These are phyloP conservation scores for Poecile montanus DNA, from an alignment of 2,797 vertebrate species.

Conservation along the genomic window DNA sequence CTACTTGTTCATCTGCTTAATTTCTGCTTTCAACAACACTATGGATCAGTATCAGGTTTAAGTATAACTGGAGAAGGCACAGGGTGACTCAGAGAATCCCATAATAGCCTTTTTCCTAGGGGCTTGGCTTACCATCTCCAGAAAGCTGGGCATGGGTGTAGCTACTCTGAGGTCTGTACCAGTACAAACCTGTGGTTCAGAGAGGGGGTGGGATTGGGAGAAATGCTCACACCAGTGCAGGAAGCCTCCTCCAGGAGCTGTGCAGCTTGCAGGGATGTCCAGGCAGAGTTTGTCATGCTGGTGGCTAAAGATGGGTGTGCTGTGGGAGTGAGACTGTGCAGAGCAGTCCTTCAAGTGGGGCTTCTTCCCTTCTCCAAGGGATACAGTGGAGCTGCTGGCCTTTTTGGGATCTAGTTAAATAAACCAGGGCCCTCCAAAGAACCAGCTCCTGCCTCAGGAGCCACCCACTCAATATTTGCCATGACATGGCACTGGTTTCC, in stretches of 20 bases:
- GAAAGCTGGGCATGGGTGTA: background rate
- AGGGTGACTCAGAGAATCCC: conserved; percentile 29
- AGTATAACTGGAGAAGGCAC: conserved; percentile 5
- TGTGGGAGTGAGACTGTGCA: background rate
- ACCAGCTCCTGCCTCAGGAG: background rate
- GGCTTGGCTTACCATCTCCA: background rate
- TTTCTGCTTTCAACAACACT: conserved; percentile 28
- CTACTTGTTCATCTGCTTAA: background rate
- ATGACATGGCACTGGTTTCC: background rate
- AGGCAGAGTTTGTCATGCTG: background rate
- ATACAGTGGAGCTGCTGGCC: background rate
- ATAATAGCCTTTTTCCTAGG: conserved; percentile 30
- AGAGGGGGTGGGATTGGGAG: background rate
- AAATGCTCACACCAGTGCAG: background rate
- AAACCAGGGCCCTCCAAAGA: background rate
- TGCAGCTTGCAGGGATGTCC: background rate
- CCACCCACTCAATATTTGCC: background rate
- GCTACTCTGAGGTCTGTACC: background rate
- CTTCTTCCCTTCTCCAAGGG: background rate
- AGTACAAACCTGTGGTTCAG: background rate
- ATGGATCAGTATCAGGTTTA: conserved; percentile 54
- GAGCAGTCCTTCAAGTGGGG: background rate
- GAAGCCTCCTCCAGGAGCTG: background rate
- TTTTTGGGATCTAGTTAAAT: background rate
- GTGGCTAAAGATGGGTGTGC: background rate